Evolutionary conservation across 2,113 vertebrate genomes (phyloP).

Genomic region (Siniperca knerii): DNA sequence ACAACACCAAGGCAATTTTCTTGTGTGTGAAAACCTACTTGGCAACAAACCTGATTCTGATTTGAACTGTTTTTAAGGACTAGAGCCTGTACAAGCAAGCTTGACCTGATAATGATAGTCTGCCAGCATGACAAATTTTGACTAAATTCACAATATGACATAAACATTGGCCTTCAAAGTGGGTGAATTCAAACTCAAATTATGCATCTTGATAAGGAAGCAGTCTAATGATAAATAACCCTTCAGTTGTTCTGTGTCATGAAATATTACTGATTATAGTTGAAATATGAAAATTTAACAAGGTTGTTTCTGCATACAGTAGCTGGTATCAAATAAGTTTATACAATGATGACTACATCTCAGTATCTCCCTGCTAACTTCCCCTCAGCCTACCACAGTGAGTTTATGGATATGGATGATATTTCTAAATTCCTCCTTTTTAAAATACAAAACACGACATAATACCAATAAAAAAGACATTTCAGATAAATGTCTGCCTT

Average conservation of each 20-base stretch:
- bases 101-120: neutral
- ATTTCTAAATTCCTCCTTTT: neutral
- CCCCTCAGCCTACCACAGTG: neutral
- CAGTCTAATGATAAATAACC: neutral
- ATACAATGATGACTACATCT: neutral
- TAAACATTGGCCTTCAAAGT: neutral
- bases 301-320: neutral
- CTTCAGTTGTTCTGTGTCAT: neutral
- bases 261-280: neutral
- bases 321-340: neutral
- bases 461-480: neutral
- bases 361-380: neutral
- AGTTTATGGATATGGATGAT: neutral
- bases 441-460: neutral
- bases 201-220: neutral
- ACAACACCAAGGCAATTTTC: too few relatives aligned
- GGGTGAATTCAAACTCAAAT: neutral
- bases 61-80: conserved; percentile 13
- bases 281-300: neutral
- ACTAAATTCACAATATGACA: neutral
- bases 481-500: neutral
- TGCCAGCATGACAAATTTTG: neutral
- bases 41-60: too few relatives aligned
- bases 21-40: too few relatives aligned
- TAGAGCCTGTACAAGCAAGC: neutral